Conservation (phyloP, 2,888 invertebrate species). For the Latrodectus hesperus region DNA sequence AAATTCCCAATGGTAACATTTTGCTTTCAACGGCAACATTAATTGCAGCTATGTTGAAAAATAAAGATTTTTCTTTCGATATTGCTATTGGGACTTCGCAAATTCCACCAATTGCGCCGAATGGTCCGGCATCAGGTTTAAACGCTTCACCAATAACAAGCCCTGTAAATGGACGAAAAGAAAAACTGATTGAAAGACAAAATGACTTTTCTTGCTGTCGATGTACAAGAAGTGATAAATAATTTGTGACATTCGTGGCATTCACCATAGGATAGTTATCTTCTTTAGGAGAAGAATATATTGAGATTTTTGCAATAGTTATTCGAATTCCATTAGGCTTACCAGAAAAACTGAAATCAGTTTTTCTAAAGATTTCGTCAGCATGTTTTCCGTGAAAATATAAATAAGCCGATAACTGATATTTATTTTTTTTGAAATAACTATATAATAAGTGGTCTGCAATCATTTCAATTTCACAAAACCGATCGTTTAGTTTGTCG, state of each 20-base stretch:
- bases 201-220: slow-evolving; percentile 29
- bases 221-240: slow-evolving; percentile 13
- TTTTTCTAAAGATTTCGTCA: slow-evolving; percentile 73
- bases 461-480: slow-evolving; percentile 72
- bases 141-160: slow-evolving; percentile 58
- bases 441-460: slow-evolving; percentile 73
- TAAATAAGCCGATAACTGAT: slow-evolving; percentile 71
- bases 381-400: slow-evolving; percentile 72
- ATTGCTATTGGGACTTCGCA: slow-evolving; percentile 16
- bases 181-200: slow-evolving; percentile 58
- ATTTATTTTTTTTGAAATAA: slow-evolving; percentile 40
- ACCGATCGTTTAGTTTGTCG: slow-evolving; percentile 5
- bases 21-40: slow-evolving; percentile 10
- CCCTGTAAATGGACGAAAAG: slow-evolving; percentile 18
- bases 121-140: slow-evolving; percentile 9
- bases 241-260: neutral
- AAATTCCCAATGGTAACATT: slow-evolving; percentile 43
- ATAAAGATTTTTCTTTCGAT: neutral
- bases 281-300: slow-evolving; percentile 34
- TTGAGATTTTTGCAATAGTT: slow-evolving; percentile 26
- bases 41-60: slow-evolving; percentile 50
- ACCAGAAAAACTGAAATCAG: slow-evolving; percentile 73
- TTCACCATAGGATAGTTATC: slow-evolving; percentile 40
- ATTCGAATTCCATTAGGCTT: slow-evolving; percentile 74
- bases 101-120: slow-evolving; percentile 29